phyloP scores from a whole-genome alignment of 1,140 invertebrate species.

The Drosophila melanica region DNA sequence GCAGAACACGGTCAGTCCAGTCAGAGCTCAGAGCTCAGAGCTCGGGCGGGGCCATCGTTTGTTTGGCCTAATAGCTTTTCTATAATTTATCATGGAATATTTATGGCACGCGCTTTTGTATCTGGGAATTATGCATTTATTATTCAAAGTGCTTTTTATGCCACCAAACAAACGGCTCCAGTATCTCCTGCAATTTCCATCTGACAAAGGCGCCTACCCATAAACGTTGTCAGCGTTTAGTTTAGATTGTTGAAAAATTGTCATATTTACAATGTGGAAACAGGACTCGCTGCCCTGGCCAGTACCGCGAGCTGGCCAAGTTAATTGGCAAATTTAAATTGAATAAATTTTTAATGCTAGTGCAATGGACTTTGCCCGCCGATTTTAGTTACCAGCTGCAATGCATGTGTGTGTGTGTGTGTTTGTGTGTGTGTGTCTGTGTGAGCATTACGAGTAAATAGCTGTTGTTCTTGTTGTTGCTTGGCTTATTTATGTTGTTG shows the following conservation, averaged over 20 bases:
- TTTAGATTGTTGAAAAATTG: constrained; percentile 60
- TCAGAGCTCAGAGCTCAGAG: constrained; percentile 1
- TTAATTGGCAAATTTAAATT: constrained; percentile 82
- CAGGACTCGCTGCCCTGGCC: not conserved
- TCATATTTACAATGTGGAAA: constrained; percentile 53
- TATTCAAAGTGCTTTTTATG: constrained; percentile 72
- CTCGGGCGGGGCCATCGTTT: constrained; percentile 68
- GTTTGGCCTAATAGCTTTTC: constrained; percentile 80
- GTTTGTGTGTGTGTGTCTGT: not conserved
- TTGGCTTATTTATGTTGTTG: constrained; percentile 42
- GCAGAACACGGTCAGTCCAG: not conserved
- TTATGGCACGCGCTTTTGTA: constrained; percentile 81
- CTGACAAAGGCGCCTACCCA: constrained; percentile 7
- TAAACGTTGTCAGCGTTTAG: constrained; percentile 75
- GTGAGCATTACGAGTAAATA: constrained; percentile 28
- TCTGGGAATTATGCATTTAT: constrained; percentile 81
- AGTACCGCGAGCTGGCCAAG: constrained; percentile 32
- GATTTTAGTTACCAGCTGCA: constrained; percentile 20
- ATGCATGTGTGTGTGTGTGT: not conserved
- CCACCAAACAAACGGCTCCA: constrained; percentile 34
- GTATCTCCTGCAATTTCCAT: constrained; percentile 2
- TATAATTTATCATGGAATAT: constrained; percentile 82
- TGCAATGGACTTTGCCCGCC: constrained; percentile 63
- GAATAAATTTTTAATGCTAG: constrained; percentile 78
- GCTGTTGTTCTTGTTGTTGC: constrained; percentile 10